Conservation (phyloP, 2,113 vertebrate species). For the Benitochromis conjunctus region DNA sequence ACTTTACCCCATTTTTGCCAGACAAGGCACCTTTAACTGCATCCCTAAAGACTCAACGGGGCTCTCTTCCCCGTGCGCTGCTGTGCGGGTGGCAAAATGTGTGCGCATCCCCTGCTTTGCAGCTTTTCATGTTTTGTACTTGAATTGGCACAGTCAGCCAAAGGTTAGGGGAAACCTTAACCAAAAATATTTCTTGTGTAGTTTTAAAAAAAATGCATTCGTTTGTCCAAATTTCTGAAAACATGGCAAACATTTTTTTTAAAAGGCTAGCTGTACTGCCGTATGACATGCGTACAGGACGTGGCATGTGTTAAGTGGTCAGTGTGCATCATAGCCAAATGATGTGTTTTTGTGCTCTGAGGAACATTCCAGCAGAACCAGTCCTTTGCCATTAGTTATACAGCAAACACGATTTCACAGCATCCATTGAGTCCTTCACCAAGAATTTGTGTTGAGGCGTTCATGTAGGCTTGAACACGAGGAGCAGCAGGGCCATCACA, state of each 20-base stretch:
- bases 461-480: conserved; percentile 68
- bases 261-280: background rate
- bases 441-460: conserved; percentile 66
- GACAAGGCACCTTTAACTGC: conserved; percentile 20
- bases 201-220: background rate
- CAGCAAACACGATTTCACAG: conserved; percentile 66
- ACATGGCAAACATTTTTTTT: background rate
- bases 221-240: background rate
- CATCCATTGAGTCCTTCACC: conserved; percentile 67
- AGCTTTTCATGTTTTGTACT: background rate
- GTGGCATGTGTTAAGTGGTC: conserved; percentile 40
- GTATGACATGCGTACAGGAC: background rate
- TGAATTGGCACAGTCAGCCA: background rate
- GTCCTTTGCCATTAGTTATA: conserved; percentile 63
- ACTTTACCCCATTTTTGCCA: conserved; percentile 30
- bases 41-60: conserved; percentile 1
- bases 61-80: background rate
- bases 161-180: background rate
- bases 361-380: conserved; percentile 56
- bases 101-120: background rate
- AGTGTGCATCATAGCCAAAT: conserved; percentile 46
- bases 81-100: background rate
- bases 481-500: conserved; percentile 77
- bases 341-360: conserved; percentile 57
- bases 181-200: background rate